Percentiles rank a stretch among this genome's conserved stretches.
Conservation (phyloP, 2,888 invertebrate species). For the Philaethria dido region DNA sequence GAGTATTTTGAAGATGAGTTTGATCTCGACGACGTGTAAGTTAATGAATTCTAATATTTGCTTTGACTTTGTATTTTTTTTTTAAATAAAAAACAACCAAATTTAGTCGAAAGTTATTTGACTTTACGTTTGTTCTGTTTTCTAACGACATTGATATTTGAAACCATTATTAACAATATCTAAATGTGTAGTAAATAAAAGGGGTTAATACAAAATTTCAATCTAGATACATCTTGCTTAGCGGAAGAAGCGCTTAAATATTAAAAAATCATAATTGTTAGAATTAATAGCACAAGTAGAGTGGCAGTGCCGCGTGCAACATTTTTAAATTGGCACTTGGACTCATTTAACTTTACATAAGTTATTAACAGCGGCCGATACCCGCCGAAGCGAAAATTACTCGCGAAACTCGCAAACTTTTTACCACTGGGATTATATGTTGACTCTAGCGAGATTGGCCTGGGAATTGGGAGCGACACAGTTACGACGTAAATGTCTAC, state of each 20-base stretch:
- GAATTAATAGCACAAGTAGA: not conserved
- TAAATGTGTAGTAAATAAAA: not conserved
- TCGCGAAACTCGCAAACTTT: conserved; percentile 26
- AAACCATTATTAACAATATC: not conserved
- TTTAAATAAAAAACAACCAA: no score
- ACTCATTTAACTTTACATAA: conserved; percentile 25
- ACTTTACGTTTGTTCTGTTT: not conserved
- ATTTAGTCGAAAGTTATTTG: no score
- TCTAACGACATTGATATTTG: no score
- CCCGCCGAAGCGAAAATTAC: conserved; percentile 21
- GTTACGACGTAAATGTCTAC: conserved; percentile 20
- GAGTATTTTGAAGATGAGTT: conserved; percentile 61
- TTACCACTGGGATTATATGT: conserved; percentile 34
- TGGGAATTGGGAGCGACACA: conserved; percentile 44
- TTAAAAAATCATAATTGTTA: not conserved
- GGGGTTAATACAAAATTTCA: no score
- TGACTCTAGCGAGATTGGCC: conserved; percentile 44
- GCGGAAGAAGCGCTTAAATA: not conserved
- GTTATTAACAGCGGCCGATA: conserved; percentile 23
- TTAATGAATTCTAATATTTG: conserved; percentile 23
- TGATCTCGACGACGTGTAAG: conserved; percentile 55
- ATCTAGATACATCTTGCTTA: no score
- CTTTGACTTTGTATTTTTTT: no score
- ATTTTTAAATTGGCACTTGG: conserved; percentile 19
- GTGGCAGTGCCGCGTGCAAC: not conserved